Percentiles rank a stretch among this genome's conserved stretches.
phyloP scores from a whole-genome alignment of 2,113 vertebrate species.

The Chaetura pelagica region DNA sequence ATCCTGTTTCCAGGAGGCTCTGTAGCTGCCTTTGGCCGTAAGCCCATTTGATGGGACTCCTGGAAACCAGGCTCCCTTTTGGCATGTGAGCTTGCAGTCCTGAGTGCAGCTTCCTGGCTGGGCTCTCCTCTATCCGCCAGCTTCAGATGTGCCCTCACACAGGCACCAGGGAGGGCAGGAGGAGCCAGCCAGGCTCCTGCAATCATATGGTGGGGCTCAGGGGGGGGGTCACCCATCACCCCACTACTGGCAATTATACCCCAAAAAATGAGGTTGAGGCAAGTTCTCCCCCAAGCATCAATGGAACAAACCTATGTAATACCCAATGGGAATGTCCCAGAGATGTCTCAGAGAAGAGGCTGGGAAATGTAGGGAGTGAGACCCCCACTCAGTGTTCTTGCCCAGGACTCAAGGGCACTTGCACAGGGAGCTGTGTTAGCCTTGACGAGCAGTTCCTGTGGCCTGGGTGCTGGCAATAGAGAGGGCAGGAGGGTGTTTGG shows the following conservation, averaged over 20 bases:
- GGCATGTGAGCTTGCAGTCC: not conserved
- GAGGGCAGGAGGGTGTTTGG: not conserved
- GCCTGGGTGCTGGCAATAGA: accelerated
- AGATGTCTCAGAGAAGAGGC: not conserved
- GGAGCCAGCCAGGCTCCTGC: not conserved
- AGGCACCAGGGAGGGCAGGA: not conserved
- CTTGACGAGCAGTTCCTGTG: not conserved
- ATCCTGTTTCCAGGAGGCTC: not conserved
- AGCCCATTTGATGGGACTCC: not conserved
- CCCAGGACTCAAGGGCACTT: not conserved
- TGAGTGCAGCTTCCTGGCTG: no score
- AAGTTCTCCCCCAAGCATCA: accelerated
- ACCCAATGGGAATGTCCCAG: not conserved
- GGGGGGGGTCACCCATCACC: not conserved
- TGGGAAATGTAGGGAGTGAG: not conserved
- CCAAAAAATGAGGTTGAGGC: not conserved
- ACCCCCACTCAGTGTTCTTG: accelerated
- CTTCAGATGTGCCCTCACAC: accelerated
- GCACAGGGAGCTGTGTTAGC: not conserved
- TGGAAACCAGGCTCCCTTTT: not conserved
- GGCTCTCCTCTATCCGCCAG: not conserved
- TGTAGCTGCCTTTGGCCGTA: not conserved
- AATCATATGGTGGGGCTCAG: accelerated
- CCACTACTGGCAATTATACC: not conserved
- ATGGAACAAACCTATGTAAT: accelerated